phyloP scores from a whole-genome alignment of 23 tunicate genomes.

The Oikopleura vanhoeffeni region DNA sequence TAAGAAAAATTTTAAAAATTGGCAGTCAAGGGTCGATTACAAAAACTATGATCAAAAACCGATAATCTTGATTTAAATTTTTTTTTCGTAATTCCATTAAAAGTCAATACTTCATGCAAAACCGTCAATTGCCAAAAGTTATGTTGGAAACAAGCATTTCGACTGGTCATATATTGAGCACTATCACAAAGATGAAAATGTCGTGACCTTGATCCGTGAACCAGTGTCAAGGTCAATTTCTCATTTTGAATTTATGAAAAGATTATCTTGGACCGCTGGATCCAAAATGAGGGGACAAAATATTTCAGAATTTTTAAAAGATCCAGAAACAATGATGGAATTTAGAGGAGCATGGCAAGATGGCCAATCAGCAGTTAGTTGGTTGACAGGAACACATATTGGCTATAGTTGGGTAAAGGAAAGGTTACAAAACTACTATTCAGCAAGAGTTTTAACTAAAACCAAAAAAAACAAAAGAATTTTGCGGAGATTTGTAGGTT shows the following conservation, averaged over 20 bases:
- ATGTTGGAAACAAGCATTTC: background rate
- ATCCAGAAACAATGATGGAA: background rate
- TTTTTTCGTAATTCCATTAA: no score
- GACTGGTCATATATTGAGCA: slow-evolving; percentile 9
- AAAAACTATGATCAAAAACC: no score
- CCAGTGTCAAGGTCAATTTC: background rate
- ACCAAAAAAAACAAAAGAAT: no score
- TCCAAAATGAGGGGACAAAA: background rate
- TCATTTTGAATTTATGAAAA: slow-evolving; percentile 1
- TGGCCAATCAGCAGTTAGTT: background rate
- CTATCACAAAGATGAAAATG: background rate
- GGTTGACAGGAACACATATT: slow-evolving; percentile 5
- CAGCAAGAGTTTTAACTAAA: no score
- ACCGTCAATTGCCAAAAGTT: background rate
- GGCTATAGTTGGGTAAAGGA: no score
- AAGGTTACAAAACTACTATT: no score
- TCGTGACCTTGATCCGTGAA: background rate
- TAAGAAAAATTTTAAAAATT: no score
- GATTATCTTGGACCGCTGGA: background rate
- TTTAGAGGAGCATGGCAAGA: background rate
- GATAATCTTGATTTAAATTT: no score
- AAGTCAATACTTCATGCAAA: no score
- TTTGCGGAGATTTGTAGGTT: no score
- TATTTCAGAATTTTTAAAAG: background rate
- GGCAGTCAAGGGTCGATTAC: no score